A percentile compares a stretch with the other conserved stretches of the same genome.
These are phyloP conservation scores for Amblyornis subalaris DNA, from an alignment of 2,113 vertebrate species.

Conservation along the genomic window DNA sequence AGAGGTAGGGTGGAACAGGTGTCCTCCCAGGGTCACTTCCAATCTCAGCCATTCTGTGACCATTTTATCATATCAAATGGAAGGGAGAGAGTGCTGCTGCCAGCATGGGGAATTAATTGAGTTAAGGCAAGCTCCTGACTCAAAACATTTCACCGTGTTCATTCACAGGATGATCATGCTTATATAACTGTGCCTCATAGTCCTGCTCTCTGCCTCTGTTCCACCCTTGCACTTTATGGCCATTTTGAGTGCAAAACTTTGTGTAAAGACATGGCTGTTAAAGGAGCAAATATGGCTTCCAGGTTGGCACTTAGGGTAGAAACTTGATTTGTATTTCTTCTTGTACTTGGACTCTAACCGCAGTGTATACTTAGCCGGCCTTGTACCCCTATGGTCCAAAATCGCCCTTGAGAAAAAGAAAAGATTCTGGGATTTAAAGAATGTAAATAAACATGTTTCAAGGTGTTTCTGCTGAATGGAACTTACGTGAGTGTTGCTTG, in stretches of 20 bases:
- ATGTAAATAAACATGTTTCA: conserved; percentile 52
- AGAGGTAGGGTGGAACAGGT: not conserved
- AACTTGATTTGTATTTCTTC: not conserved
- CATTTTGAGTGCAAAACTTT: not conserved
- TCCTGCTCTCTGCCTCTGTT: not conserved
- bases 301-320: not conserved
- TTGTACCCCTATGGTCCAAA: not conserved
- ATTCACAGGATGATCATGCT: not conserved
- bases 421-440: not conserved
- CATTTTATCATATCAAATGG: not conserved
- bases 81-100: not conserved
- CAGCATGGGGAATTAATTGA: not conserved
- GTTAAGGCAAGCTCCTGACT: not conserved
- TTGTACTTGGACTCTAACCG: not conserved
- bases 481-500: not conserved
- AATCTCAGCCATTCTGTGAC: not conserved
- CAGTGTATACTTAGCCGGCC: not conserved
- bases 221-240: not conserved
- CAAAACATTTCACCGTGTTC: not conserved
- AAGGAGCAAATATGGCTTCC: not conserved
- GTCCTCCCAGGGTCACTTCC: not conserved
- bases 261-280: not conserved
- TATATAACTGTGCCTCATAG: not conserved
- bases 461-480: not conserved
- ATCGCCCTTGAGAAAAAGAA: not conserved